Conservation (phyloP, 2,797 vertebrate species). For the Acipenser transmontanus region DNA sequence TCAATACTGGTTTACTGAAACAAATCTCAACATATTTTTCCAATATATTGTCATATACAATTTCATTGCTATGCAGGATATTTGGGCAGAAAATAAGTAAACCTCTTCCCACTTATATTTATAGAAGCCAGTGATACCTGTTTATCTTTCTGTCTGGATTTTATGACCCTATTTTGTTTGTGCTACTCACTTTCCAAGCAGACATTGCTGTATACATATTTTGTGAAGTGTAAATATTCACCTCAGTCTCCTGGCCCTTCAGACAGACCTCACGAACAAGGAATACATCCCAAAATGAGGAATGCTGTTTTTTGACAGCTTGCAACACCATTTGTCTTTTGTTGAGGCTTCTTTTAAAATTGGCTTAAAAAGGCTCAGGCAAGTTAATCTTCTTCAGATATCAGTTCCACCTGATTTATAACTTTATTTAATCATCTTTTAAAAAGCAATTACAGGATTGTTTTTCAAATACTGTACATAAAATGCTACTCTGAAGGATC, state of each 20-base stretch:
- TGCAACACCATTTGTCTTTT: constrained; percentile 21
- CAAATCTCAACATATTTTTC: no score
- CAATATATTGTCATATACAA: no score
- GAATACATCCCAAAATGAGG: constrained; percentile 35
- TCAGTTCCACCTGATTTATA: constrained; percentile 27
- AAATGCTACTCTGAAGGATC: constrained; percentile 18
- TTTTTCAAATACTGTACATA: constrained; percentile 24
- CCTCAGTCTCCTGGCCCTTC: constrained; percentile 24
- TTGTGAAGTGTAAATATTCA: constrained; percentile 10
- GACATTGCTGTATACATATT: constrained; percentile 1
- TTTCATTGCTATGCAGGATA: no score
- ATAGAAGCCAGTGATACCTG: neutral
- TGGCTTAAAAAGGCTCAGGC: constrained; percentile 22
- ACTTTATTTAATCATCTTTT: constrained; percentile 36
- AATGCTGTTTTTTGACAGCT: constrained; percentile 29
- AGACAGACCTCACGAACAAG: constrained; percentile 18
- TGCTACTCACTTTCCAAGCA: constrained; percentile 5
- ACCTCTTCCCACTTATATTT: neutral
- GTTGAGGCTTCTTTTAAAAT: constrained; percentile 31
- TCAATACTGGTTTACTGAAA: no score
- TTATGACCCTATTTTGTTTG: neutral
- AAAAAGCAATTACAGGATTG: constrained; percentile 31
- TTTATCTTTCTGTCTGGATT: neutral
- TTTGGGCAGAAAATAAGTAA: neutral
- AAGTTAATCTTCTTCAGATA: constrained; percentile 30